Base-by-base conservation (phyloP, 2,888 invertebrate species). In the Dolichopus griseipennis region DNA sequence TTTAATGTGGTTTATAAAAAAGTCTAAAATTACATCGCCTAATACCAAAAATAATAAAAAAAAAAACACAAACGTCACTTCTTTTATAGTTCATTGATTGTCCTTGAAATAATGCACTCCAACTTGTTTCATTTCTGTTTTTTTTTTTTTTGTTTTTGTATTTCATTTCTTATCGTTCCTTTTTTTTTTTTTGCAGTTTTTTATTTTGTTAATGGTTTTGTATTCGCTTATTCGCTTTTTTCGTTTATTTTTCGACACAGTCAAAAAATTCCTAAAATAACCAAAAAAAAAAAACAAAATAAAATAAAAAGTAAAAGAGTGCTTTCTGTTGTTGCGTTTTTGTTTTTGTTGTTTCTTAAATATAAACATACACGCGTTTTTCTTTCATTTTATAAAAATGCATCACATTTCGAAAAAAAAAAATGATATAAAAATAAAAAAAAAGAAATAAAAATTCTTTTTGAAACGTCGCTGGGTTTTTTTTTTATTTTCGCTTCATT, bases 191-290 rank as follows among this genome's bases (percentile, higher is more conserved):
- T 52, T 52, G 9, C 15, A 18, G 2, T 15, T 6, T 52, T 18
- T n/a, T 52, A 18, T 52, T 52, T 15, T 52, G 9, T 18, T 12
- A 15, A 52, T 52, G 52, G 15, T 52, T 52, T 52, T 52, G 2
- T 43, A 4, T 7, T 43, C 12, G 12, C 43, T n/a, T n/a, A n/a
- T n/a, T n/a, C n/a, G n/a, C n/a, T n/a, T 43, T 52, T 52, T 52
- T 52, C 52, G n/a, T 52, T 52, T 52, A 52, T 52, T 52, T 52
- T 52, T 52, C 52, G 52, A 52, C 52, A 52, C 52, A 52, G 52
- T 52, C 52, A 52, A 52, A 52, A 52, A 52, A 52, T 52, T 52
- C 52, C 52, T 52, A 52, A 52, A 52, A 52, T 52, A 52, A 52
- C 52, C 52, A 52, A 52, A 52, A 52, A 52, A 43, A 10, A 15